A percentile compares a stretch with the other conserved stretches of the same genome.
Conservation (phyloP, 2,888 invertebrate species). For the Balanococcus diminutus region DNA sequence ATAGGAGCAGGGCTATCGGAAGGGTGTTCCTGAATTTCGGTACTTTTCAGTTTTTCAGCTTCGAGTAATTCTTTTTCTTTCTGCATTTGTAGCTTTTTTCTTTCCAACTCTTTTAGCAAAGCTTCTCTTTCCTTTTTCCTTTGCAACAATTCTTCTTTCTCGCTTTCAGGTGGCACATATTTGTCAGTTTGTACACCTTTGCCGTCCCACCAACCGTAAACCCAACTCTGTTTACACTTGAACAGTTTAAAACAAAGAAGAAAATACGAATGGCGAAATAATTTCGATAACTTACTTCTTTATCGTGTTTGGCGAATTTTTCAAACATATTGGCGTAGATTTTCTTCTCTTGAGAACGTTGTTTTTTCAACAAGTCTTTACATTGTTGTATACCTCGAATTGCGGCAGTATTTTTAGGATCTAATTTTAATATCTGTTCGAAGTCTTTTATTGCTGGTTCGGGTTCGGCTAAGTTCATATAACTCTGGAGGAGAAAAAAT, state of each 20-base stretch:
- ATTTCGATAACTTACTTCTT: conserved; percentile 67
- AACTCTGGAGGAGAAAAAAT: too few relatives aligned
- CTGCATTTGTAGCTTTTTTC: conserved; percentile 55
- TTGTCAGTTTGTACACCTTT: conserved; percentile 57
- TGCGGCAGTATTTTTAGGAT: conserved; percentile 90
- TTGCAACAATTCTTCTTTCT: conserved; percentile 56
- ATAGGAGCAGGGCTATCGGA: not conserved
- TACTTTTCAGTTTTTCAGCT: not conserved
- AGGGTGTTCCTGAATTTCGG: not conserved
- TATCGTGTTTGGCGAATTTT: conserved; percentile 82
- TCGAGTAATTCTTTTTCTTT: conserved; percentile 55
- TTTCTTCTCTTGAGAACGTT: conserved; percentile 80
- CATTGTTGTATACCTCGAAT: conserved; percentile 76
- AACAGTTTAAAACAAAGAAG: conserved; percentile 8
- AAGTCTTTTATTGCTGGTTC: conserved; percentile 80
- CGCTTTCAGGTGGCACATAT: conserved; percentile 55
- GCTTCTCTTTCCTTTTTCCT: conserved; percentile 56
- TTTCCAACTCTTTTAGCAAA: conserved; percentile 56
- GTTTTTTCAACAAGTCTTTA: conserved; percentile 74
- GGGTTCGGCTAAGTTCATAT: conserved; percentile 76
- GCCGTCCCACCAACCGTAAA: conserved; percentile 60
- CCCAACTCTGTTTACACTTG: conserved; percentile 56
- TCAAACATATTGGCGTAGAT: conserved; percentile 95
- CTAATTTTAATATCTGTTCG: conserved; percentile 73
- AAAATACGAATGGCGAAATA: not conserved